These are phyloP conservation scores for Bolinopsis microptera DNA, from an alignment of 37 sponge, comb jelly and placozoan species.

Conservation along the genomic window DNA sequence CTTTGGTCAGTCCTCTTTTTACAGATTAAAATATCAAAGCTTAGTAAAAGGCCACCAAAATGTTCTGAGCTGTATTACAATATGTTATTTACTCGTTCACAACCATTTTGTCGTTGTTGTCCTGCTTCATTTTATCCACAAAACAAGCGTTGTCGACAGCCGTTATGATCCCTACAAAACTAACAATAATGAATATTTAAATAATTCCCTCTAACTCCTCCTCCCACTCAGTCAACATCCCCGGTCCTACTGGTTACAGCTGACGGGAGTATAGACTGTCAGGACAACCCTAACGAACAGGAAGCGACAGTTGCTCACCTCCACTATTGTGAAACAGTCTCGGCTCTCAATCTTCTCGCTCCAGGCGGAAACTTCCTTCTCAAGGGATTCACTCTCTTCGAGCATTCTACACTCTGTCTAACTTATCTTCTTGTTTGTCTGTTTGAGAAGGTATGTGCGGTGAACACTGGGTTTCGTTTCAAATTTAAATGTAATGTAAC, in stretches of 20 bases:
- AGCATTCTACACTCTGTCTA: conserved; percentile 76
- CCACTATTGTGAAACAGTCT: conserved; percentile 78
- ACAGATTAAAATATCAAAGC: too few relatives aligned
- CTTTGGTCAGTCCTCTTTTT: too few relatives aligned
- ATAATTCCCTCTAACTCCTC: background rate
- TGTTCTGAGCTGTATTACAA: too few relatives aligned
- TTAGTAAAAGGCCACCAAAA: too few relatives aligned
- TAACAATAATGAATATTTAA: background rate
- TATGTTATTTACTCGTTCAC: too few relatives aligned
- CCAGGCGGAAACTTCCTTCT: conserved; percentile 76
- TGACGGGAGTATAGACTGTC: conserved; percentile 84
- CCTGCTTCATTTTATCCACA: too few relatives aligned
- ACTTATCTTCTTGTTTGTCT: conserved; percentile 82
- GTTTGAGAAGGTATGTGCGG: conserved; percentile 83
- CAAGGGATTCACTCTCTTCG: conserved; percentile 86
- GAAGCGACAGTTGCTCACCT: conserved; percentile 78
- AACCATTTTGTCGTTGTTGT: too few relatives aligned
- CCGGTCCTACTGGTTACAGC: conserved; percentile 75
- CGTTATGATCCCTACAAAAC: too few relatives aligned
- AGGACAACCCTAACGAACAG: conserved; percentile 80
- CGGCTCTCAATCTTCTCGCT: conserved; percentile 75
- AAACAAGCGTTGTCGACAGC: too few relatives aligned
- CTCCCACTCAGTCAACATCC: background rate
- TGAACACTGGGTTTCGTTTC: background rate
- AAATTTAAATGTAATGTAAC: conserved; percentile 15